These are phyloP conservation scores for Euspilapteryx auroguttella DNA, from an alignment of 2,888 invertebrate species.

Conservation along the genomic window DNA sequence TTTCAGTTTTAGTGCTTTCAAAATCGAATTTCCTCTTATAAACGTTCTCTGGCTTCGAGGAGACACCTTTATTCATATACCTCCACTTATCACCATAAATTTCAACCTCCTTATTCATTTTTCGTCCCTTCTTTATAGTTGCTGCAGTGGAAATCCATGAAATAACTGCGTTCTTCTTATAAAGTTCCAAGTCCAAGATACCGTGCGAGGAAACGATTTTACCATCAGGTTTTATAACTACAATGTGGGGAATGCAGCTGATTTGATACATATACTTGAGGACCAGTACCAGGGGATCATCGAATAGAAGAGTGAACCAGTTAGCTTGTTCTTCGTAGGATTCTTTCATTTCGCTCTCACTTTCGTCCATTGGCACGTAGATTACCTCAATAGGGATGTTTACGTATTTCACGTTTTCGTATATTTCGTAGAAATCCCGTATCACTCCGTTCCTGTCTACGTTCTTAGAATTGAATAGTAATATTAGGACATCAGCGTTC, in stretches of 20 bases:
- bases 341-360: conserved; percentile 15
- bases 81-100: conserved; percentile 29
- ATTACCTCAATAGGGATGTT: conserved; percentile 43
- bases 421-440: conserved; percentile 28
- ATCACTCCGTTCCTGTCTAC: conserved; percentile 27
- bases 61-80: conserved; percentile 12
- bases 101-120: conserved; percentile 17
- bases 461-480: conserved; percentile 27
- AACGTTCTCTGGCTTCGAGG: background rate
- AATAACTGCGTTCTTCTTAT: conserved; percentile 36
- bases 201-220: conserved; percentile 25
- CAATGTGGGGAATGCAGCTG: conserved; percentile 26
- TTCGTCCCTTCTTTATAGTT: conserved; percentile 14
- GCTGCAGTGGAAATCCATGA: conserved; percentile 27
- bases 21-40: background rate
- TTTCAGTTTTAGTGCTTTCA: too few species aligned
- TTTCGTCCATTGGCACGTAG: conserved; percentile 32
- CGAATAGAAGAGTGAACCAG: conserved; percentile 33
- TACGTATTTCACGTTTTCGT: conserved; percentile 26
- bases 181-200: conserved; percentile 26
- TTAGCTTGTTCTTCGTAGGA: conserved; percentile 33
- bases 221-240: conserved; percentile 24
- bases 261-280: conserved; percentile 28
- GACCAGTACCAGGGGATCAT: conserved; percentile 22
- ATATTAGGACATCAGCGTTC: conserved; percentile 25